phyloP scores from a whole-genome alignment of 2,888 invertebrate genomes.

The Hedychridium roseum region DNA sequence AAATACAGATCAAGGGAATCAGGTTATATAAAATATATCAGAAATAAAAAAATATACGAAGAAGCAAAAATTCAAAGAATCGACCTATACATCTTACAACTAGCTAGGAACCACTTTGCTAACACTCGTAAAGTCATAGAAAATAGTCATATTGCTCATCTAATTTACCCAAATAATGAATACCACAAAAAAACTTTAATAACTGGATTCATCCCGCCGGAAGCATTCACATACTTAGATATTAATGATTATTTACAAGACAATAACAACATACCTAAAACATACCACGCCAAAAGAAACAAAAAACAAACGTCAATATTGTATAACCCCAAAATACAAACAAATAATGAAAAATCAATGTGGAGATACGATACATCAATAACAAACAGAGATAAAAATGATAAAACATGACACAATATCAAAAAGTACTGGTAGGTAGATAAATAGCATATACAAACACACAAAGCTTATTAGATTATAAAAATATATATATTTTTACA shows the following conservation, averaged over 20 bases:
- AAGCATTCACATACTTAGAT: not conserved
- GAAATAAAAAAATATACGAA: constrained; percentile 8
- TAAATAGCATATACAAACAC: not conserved
- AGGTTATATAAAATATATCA: constrained; percentile 5
- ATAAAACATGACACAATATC: not conserved
- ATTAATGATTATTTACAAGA: not conserved
- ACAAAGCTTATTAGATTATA: not conserved
- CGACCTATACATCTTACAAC: not conserved
- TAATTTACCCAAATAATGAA: not conserved
- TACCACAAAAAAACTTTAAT: not conserved
- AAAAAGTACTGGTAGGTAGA: not conserved
- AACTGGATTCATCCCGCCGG: not conserved
- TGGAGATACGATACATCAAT: not conserved
- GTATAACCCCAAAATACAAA: not conserved
- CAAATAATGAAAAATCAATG: not conserved
- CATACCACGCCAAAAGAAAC: not conserved
- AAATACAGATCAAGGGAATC: not conserved
- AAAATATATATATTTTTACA: too few relatives aligned
- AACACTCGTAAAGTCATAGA: not conserved
- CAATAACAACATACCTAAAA: not conserved
- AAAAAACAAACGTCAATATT: not conserved
- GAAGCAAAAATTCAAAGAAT: constrained; percentile 5
- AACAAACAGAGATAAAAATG: not conserved
- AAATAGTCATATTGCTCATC: not conserved
- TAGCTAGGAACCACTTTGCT: not conserved